Conservation (phyloP, 2,888 invertebrate genomes). For the Lycaena phlaeas region DNA sequence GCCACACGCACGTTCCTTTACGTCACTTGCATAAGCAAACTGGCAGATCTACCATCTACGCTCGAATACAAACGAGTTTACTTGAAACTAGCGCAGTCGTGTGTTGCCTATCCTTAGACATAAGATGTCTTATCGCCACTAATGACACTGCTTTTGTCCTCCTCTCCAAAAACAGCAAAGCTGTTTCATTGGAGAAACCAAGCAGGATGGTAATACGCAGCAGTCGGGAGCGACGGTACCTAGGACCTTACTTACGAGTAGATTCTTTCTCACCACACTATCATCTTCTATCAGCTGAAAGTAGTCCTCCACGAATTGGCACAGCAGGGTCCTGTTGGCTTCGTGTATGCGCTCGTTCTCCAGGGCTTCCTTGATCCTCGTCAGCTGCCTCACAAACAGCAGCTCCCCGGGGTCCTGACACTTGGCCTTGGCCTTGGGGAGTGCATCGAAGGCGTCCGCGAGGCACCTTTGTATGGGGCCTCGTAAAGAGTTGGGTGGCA, state of each 20-base stretch:
- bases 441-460: conserved; percentile 34
- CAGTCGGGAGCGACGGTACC: no score
- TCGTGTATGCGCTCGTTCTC: conserved; percentile 70
- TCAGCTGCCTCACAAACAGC: conserved; percentile 37
- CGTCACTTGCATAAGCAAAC: no score
- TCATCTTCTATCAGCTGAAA: conserved; percentile 53
- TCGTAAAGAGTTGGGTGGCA: conserved; percentile 72
- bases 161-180: no score
- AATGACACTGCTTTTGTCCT: no score
- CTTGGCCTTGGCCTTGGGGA: conserved; percentile 26
- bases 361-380: conserved; percentile 49
- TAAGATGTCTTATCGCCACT: no score
- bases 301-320: conserved; percentile 60
- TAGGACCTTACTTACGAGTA: no score
- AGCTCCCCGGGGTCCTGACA: conserved; percentile 21
- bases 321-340: conserved; percentile 69
- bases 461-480: conserved; percentile 66
- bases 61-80: no score
- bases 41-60: no score
- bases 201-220: no score
- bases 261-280: conserved; percentile 56
- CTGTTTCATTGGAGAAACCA: no score
- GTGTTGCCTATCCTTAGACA: no score
- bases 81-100: no score
- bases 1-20: conserved; percentile 8